Evolutionary conservation across 2,797 vertebrate species (phyloP), one percentile per base, ranked within the genome.

Genomic region (Nannoperca australis): DNA sequence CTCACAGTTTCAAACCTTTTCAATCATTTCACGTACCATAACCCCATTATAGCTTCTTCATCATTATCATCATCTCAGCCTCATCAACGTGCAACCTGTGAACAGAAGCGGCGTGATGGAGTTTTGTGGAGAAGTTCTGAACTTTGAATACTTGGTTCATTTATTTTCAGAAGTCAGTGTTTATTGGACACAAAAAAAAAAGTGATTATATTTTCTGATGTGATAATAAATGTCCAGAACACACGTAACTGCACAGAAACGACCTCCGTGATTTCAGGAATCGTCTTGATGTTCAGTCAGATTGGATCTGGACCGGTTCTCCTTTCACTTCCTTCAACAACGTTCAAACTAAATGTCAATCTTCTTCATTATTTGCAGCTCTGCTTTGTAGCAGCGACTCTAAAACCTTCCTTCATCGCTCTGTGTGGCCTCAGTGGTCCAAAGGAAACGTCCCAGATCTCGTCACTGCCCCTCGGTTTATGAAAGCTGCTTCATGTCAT

Each of bases 401-500:
- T 49, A 17, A 22, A 56, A 40, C 5, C 55, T 24, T 60, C 27
- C 1, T 9, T 63, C 14, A 2, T 55, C 58, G 38, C 51, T 70
- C 56, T 64, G 36, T 44, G 77, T 74, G 73, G 77, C 86, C 79
- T 85, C 76, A 74, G 78, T 71, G 59, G 87, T 92, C 85, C 84
- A 85, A 68, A 69, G 54, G 38, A 84, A 78, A 69, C 36, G 42
- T 44, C 34, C 10, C 66, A 51, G 55, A 38, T 74, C 22, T 42
- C 3, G 1, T 45, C 42, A 0, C 24, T 30, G 61, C 62, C 59
- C 53, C 18, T 0, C 1, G 5, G 10, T 75, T 93, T 96, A 97
- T 0, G 95, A 95, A 2, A 97, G 94, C 87, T 96, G 97, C 89
- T 99, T 99, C 93, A 99, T 96, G 93, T 98, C 97, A 78, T 98